Percentiles rank a stretch among this genome's conserved stretches.
These are phyloP conservation scores for Vulpes lagopus DNA, from an alignment of 2,113 vertebrate species.

Conservation along the genomic window DNA sequence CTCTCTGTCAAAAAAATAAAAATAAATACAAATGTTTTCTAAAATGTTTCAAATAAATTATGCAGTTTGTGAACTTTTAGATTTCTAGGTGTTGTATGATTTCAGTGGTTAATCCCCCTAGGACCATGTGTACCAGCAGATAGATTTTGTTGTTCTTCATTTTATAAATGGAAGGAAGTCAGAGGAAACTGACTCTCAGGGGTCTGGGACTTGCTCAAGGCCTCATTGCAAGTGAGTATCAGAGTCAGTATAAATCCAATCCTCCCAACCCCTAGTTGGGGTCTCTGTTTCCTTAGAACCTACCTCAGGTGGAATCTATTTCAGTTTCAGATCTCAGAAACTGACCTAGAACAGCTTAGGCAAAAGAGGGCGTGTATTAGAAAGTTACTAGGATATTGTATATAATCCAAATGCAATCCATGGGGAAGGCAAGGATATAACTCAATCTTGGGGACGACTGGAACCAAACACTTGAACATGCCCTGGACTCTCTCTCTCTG, in stretches of 20 bases:
- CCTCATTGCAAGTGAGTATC: background rate
- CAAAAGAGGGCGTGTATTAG: background rate
- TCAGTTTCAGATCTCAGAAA: background rate
- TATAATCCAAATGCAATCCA: background rate
- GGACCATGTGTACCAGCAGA: too few relatives aligned
- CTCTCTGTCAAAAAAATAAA: background rate
- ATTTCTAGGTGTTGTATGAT: background rate
- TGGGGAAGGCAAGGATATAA: background rate
- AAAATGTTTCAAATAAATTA: background rate
- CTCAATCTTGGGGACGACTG: background rate
- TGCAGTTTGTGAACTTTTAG: background rate
- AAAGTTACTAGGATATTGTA: background rate
- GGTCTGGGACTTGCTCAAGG: background rate
- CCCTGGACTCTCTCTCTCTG: background rate
- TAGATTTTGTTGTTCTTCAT: background rate
- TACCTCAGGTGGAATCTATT: background rate
- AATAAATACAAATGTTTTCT: background rate
- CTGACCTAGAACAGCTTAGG: background rate
- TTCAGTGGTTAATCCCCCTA: background rate
- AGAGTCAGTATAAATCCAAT: background rate
- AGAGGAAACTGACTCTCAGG: background rate
- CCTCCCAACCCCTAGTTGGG: background rate
- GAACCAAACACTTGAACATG: too few relatives aligned
- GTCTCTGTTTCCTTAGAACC: background rate
- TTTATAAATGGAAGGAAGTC: background rate